phyloP scores from a whole-genome alignment of 2,888 invertebrate genomes.

The Strigamia crassipes region DNA sequence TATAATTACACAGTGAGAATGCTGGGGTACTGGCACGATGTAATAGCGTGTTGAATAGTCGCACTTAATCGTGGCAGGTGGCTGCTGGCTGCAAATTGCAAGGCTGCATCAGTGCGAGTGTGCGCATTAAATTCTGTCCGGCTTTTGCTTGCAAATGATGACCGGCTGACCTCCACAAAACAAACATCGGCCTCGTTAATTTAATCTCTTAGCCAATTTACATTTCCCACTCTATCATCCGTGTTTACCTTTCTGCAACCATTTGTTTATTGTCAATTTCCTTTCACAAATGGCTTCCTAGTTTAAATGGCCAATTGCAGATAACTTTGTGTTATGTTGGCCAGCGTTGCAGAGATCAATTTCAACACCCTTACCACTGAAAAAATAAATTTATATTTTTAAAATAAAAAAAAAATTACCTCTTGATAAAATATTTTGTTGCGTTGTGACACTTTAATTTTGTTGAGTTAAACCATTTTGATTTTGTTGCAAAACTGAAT shows the following conservation, averaged over 20 bases:
- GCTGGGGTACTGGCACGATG: background rate
- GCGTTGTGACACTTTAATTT: too few relatives aligned
- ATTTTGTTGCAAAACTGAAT: too few relatives aligned
- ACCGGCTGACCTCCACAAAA: slow-evolving; percentile 24
- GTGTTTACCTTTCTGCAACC: background rate
- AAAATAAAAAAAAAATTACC: too few relatives aligned
- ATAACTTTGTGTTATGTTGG: too few relatives aligned
- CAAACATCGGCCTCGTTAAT: slow-evolving; percentile 8
- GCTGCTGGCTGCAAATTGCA: slow-evolving; percentile 16
- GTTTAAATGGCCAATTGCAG: too few relatives aligned
- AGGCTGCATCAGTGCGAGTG: slow-evolving; percentile 10
- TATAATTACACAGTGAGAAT: slow-evolving; percentile 15
- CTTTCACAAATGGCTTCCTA: too few relatives aligned
- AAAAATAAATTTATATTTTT: too few relatives aligned
- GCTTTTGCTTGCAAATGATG: slow-evolving; percentile 1
- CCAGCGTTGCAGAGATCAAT: too few relatives aligned
- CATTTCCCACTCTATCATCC: slow-evolving; percentile 10
- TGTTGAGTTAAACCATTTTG: too few relatives aligned
- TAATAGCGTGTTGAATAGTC: slow-evolving; percentile 31
- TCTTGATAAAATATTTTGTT: too few relatives aligned
- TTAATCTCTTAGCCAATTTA: slow-evolving; percentile 15
- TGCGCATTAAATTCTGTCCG: slow-evolving; percentile 6
- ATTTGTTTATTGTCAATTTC: background rate
- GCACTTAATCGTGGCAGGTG: slow-evolving; percentile 31
- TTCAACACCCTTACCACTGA: too few relatives aligned